Evolutionary conservation across 1,140 invertebrate species (phyloP), one percentile per base, ranked within the genome.

Genomic region (Drosophila nasuta): DNA sequence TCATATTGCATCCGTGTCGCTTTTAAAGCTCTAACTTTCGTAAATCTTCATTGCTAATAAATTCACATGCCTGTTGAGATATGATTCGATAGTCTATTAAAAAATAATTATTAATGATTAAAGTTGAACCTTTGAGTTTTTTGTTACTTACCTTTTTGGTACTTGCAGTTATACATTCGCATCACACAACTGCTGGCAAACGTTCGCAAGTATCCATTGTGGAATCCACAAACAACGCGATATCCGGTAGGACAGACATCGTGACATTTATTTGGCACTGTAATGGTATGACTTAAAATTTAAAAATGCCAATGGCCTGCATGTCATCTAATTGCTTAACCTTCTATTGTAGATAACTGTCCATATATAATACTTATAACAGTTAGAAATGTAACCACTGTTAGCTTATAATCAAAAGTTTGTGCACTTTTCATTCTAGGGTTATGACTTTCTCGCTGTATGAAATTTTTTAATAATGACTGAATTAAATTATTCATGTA

Each of bases 131-230:
- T 10, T 51, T 35, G n/a, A 52, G 10, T 17, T 10, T n/a, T 5
- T 15, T 20, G 0, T 30, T 5, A 48, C 77, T 72, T 33, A 88
- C 83, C 64, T 35, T 80, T 89, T 35, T 85, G 73, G 43, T 88
- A 88, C 33, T 88, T 88, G 64, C 83, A 88, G 62, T 88, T 88
- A 13, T 88, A 88, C 28, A 88, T 88, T 5, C 70, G 64, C 83
- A 88, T 75, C 2, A 88, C 81, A 66, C 83, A 88, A 13, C 66
- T 81, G 49, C 75, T 88, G 25, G 83, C 74, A 60, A 88, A 88
- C 0, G 74, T 81, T 10, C 83, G 66, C 5, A 88, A 41, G 20
- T 77, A 89, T 1, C 83, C 85, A 13, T 88, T 70, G 25, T 89
- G 62, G 11, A 81, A 41, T n/a, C 81, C 83, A 48, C 83, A 88